Evolutionary conservation across 2,113 vertebrate species (phyloP).

Genomic region (Carassius auratus): DNA sequence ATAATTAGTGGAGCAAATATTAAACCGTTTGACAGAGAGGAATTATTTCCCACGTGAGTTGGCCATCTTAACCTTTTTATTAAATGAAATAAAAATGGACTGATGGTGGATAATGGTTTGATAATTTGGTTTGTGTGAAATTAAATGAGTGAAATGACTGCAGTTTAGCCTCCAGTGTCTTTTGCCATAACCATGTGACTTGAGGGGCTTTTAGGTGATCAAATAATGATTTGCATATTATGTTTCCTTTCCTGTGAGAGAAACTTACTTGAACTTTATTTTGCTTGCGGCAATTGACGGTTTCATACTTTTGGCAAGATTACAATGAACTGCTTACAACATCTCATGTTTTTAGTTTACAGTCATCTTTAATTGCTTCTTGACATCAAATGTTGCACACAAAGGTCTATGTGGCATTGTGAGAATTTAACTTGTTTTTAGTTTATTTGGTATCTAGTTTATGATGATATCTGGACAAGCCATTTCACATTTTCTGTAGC

Average conservation of each 20-base stretch:
- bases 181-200: not conserved
- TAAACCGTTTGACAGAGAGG: not conserved
- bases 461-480: not conserved
- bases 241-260: slow-evolving; percentile 32
- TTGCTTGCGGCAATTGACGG: not conserved
- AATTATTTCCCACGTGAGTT: not conserved
- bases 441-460: too few species aligned
- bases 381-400: not conserved
- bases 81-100: not conserved
- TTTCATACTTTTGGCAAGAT: not conserved
- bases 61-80: not conserved
- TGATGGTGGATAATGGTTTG: slow-evolving; percentile 5
- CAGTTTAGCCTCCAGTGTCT: not conserved
- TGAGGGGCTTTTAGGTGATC: not conserved
- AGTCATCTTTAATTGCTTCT: not conserved
- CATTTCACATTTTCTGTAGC: not conserved
- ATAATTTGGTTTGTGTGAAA: not conserved
- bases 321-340: not conserved
- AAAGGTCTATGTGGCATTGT: not conserved
- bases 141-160: not conserved
- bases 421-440: not conserved
- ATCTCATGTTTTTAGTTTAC: slow-evolving; percentile 30
- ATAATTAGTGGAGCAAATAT: slow-evolving; percentile 15
- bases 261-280: slow-evolving; percentile 20
- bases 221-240: slow-evolving; percentile 27